phyloP scores from a whole-genome alignment of 2,797 vertebrate species.

The Morelia viridis region DNA sequence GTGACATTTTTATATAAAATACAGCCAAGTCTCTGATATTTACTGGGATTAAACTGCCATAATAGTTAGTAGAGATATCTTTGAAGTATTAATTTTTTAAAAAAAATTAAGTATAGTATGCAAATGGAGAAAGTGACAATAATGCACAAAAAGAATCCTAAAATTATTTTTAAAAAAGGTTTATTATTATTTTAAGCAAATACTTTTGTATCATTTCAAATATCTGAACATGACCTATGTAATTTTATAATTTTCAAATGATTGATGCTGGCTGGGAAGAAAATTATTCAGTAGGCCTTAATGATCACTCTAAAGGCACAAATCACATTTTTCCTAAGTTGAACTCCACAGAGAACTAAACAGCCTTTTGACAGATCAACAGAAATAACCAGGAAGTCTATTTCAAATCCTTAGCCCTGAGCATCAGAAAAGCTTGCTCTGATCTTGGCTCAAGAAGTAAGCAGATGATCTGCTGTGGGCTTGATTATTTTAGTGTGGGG shows the following conservation, averaged over 20 bases:
- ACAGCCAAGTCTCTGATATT: neutral
- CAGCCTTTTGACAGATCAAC: neutral
- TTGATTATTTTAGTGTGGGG: neutral
- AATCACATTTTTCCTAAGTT: constrained; percentile 17
- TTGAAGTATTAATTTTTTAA: neutral
- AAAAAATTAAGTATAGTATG: neutral
- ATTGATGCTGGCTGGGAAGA: neutral
- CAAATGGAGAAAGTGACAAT: neutral
- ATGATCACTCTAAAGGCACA: constrained; percentile 1
- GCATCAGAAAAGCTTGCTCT: neutral
- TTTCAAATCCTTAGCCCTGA: neutral
- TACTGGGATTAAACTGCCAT: neutral
- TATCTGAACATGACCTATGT: neutral
- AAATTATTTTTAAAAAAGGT: constrained; percentile 20
- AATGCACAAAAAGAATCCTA: neutral
- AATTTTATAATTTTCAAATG: neutral
- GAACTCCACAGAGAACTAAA: neutral
- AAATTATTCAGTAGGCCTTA: neutral
- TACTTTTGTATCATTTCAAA: neutral
- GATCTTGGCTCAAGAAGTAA: neutral
- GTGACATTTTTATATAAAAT: neutral
- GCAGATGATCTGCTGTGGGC: neutral
- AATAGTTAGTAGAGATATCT: neutral
- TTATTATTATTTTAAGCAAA: neutral
- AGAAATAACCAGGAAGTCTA: neutral